Conservation (phyloP, 2,113 vertebrate genomes). For the Scophthalmus maximus region DNA sequence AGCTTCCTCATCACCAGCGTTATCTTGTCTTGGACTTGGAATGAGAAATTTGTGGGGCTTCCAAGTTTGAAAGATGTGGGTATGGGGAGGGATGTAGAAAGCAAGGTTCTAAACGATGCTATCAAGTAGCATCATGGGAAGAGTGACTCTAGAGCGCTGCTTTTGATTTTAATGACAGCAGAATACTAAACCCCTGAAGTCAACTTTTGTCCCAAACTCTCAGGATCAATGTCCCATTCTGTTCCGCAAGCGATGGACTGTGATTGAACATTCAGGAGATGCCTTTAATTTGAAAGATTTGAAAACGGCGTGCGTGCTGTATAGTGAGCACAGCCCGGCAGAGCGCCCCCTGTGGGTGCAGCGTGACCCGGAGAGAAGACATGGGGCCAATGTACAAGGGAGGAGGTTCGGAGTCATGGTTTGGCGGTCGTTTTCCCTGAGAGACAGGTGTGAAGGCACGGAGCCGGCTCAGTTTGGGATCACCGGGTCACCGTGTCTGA, state of each 20-base stretch:
- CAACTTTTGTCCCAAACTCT: too few species aligned
- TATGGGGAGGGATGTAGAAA: too few species aligned
- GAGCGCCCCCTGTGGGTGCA: neutral
- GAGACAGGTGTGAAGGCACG: neutral
- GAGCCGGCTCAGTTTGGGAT: neutral
- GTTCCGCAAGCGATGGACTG: too few species aligned
- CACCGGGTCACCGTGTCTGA: slow-evolving; percentile 2
- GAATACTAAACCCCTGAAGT: too few species aligned
- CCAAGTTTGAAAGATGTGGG: too few species aligned
- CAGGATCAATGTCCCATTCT: too few species aligned
- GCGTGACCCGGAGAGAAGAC: neutral
- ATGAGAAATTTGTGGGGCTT: too few species aligned
- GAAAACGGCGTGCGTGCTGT: too few species aligned
- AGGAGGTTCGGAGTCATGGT: neutral
- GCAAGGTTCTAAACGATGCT: too few species aligned
- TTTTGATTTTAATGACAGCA: too few species aligned
- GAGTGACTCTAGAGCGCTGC: too few species aligned
- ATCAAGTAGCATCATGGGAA: too few species aligned
- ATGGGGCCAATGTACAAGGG: slow-evolving; percentile 22
- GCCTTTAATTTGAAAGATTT: neutral
- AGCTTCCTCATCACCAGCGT: neutral
- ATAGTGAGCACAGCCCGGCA: neutral
- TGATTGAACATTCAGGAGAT: neutral
- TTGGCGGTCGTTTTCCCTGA: slow-evolving; percentile 18
- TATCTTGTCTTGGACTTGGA: neutral